Percentiles rank a stretch among this genome's conserved stretches.
These are phyloP conservation scores for Neodon shergylaensis DNA, from an alignment of 2,113 vertebrate species.

Conservation along the genomic window DNA sequence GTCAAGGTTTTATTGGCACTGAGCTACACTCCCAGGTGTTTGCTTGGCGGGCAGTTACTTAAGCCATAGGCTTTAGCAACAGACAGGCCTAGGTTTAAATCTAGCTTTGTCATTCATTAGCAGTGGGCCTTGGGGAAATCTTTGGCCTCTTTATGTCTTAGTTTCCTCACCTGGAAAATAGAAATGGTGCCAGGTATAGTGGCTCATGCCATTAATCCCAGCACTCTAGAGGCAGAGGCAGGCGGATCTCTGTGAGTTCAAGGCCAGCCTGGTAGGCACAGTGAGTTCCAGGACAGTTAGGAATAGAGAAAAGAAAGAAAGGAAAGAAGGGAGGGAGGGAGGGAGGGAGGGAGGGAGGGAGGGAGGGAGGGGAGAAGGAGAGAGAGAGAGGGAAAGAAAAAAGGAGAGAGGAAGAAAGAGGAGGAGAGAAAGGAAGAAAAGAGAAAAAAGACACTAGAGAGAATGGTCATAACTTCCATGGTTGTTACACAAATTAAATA, in stretches of 20 bases:
- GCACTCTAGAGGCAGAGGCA: too few relatives aligned
- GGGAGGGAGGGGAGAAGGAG: too few relatives aligned
- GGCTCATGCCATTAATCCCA: too few relatives aligned
- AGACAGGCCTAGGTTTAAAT: slow-evolving; percentile 1
- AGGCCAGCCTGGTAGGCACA: too few relatives aligned
- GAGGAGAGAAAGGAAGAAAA: neutral
- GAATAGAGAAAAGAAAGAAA: neutral
- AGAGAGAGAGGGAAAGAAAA: too few relatives aligned
- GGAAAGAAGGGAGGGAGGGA: rapidly evolving
- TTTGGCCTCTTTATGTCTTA: neutral
- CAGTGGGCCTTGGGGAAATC: neutral
- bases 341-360: too few relatives aligned
- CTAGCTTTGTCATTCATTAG: neutral
- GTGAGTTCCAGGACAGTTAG: neutral
- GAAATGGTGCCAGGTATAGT: neutral
- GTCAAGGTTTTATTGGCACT: neutral
- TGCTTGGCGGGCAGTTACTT: neutral
- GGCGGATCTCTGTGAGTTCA: neutral
- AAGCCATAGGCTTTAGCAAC: neutral
- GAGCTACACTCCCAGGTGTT: neutral
- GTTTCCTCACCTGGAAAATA: neutral
- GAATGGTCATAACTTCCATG: neutral
- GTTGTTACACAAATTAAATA: neutral
- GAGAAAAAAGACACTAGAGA: neutral
- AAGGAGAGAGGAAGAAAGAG: neutral